A percentile compares a stretch with the other conserved stretches of the same genome.
phyloP scores from a whole-genome alignment of 2,113 vertebrate genomes.

The Corythaeola cristata region DNA sequence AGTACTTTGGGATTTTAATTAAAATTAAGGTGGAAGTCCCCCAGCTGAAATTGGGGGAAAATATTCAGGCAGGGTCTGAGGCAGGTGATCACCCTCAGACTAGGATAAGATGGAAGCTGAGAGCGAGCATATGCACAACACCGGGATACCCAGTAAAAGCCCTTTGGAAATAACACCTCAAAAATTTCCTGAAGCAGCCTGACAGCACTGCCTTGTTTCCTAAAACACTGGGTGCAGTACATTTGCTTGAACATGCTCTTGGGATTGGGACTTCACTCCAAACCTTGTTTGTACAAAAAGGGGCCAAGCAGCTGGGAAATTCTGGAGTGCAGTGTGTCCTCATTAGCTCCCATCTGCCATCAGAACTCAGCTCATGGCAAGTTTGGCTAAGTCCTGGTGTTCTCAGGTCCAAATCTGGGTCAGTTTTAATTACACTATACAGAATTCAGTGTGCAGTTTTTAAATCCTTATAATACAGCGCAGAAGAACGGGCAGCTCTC shows the following conservation, averaged over 20 bases:
- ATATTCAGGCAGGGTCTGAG: not conserved
- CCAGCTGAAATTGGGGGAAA: not conserved
- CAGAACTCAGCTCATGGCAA: slow-evolving; percentile 84
- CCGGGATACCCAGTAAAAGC: not conserved
- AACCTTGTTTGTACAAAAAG: slow-evolving; percentile 83
- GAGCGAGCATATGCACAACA: not conserved
- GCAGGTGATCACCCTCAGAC: not conserved
- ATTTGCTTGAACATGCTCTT: slow-evolving; percentile 78
- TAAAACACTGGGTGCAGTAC: slow-evolving; percentile 75
- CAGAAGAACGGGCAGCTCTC: slow-evolving; percentile 79
- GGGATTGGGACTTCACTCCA: slow-evolving; percentile 81
- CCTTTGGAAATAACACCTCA: slow-evolving; percentile 37
- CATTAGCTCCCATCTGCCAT: slow-evolving; percentile 85
- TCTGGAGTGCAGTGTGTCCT: slow-evolving; percentile 83
- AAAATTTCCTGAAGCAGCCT: slow-evolving; percentile 60
- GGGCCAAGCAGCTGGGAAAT: slow-evolving; percentile 85
- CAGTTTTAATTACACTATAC: slow-evolving; percentile 85
- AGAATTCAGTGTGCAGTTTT: slow-evolving; percentile 80
- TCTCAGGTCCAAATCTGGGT: slow-evolving; percentile 85
- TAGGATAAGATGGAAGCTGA: not conserved
- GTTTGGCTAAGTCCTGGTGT: slow-evolving; percentile 82
- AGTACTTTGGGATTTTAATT: not conserved
- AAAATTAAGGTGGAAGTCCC: slow-evolving; percentile 15
- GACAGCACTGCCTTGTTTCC: slow-evolving; percentile 67
- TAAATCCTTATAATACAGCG: slow-evolving; percentile 82